A percentile compares a stretch with the other conserved stretches of the same genome.
These are phyloP conservation scores for Centroberyx gerrardi DNA, from an alignment of 2,797 vertebrate species.

Conservation along the genomic window DNA sequence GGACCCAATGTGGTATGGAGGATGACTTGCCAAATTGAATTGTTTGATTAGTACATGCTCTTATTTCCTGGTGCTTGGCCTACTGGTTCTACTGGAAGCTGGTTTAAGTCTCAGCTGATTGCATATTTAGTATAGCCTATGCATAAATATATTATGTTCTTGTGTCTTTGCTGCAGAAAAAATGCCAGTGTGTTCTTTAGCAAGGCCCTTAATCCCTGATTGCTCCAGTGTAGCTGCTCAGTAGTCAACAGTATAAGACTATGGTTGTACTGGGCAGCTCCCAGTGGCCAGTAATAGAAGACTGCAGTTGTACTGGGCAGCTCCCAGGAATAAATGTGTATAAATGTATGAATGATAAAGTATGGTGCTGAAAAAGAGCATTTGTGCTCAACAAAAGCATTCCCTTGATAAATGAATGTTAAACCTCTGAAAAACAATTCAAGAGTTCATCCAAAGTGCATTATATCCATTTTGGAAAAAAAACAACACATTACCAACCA, in stretches of 20 bases:
- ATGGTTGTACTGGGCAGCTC: no score
- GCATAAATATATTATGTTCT: conserved; percentile 14
- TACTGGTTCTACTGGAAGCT: not conserved
- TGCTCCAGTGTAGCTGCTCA: no score
- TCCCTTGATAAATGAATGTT: not conserved
- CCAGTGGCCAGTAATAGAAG: not conserved
- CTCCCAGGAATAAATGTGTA: no score
- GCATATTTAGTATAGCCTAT: conserved; percentile 24
- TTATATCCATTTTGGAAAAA: not conserved
- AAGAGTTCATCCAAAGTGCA: not conserved
- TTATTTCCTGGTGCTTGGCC: not conserved
- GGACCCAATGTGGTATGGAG: no score
- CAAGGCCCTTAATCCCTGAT: conserved; percentile 10
- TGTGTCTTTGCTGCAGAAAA: conserved; percentile 9
- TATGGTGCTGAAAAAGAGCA: not conserved
- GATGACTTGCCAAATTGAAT: no score
- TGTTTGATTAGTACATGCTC: not conserved
- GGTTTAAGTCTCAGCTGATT: conserved; percentile 17
- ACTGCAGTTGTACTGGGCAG: no score
- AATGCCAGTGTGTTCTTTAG: not conserved
- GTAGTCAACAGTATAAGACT: no score
- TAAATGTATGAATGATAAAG: not conserved
- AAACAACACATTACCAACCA: not conserved
- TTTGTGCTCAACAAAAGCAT: not conserved
- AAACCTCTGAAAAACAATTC: not conserved